Percentiles rank a stretch among this genome's conserved stretches.
Evolutionary conservation across 2,888 invertebrate genomes (phyloP).

Genomic region (Lasioglossum leucozonium): DNA sequence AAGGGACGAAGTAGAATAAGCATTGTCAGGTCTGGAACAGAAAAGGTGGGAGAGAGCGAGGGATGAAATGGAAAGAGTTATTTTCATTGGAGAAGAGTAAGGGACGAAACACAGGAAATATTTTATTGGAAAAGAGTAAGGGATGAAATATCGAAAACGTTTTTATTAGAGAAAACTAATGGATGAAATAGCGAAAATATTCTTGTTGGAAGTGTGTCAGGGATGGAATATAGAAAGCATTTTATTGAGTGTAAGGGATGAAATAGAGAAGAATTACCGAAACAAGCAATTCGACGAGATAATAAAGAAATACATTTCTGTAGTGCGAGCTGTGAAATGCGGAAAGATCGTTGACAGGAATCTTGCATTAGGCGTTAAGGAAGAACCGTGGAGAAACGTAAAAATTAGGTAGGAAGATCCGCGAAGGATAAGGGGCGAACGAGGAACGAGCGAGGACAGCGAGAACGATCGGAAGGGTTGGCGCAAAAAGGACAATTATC

Average conservation of each 20-base stretch:
- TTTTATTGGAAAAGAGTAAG: too few species aligned
- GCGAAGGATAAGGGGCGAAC: neutral
- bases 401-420: neutral
- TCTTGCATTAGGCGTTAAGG: neutral
- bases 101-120: too few species aligned
- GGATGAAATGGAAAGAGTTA: neutral
- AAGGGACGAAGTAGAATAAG: neutral
- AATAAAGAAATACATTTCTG: too few species aligned
- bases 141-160: too few species aligned
- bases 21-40: too few species aligned
- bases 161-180: too few species aligned
- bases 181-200: too few species aligned
- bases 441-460: neutral
- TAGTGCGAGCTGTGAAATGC: too few species aligned
- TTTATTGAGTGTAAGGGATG: too few species aligned
- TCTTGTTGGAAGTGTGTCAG: neutral
- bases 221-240: neutral
- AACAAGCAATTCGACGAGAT: too few species aligned
- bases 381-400: neutral
- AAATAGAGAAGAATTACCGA: neutral
- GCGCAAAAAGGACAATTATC: conserved; percentile 68
- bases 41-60: neutral
- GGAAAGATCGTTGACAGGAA: neutral
- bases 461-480: conserved; percentile 5
- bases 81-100: too few species aligned